Base-by-base conservation (phyloP, 1,140 invertebrate species). In the Odontomachus brunneus region DNA sequence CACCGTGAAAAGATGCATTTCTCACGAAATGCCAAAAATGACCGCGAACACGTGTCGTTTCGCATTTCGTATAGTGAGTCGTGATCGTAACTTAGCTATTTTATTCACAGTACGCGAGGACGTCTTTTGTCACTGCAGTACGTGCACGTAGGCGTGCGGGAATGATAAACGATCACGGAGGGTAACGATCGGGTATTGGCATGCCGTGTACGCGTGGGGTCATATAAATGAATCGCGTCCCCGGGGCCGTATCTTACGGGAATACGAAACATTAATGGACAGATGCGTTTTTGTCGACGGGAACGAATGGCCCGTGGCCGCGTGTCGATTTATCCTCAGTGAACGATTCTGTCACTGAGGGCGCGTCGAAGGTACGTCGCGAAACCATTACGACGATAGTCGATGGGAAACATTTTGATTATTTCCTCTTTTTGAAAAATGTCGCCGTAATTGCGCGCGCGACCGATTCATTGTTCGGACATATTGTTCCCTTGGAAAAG, bases 191-290 rank as follows among this genome's bases (percentile, higher is more conserved):
- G 90, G 89, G 86, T 93, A 93, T 94, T 92, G 92, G 92, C 89
- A 92, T 91, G 90, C 85, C 83, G 69, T 83, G 83, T 88, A 84
- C 86, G 88, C 86, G 84, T 59, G 65, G 89, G 82, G 82, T 89
- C 84, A 90, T 93, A 94, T 93, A 93, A 93, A 94, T 93, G 92
- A 93, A 93, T 92, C 90, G 90, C 73, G 89, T 92, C 91, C 89
- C 92, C 84, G 66, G 89, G 89, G 89, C 83, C 85, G 88, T 92
- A 92, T 93, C 90, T 91, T 92, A 89, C 84, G 87, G 87, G 91
- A 91, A 92, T 91, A 92, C 88, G 90, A 92, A 93, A 92, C 90
- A 92, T 93, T 93, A 93, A 93, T 93, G 91, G 91, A 93, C 88
- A 90, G 90, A 93, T 92, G 88, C 89, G 91, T 92, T 92, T 90